A percentile compares a stretch with the other conserved stretches of the same genome.
These are phyloP conservation scores for Oscheius onirici DNA, from an alignment of 2,888 invertebrate genomes.

Conservation along the genomic window DNA sequence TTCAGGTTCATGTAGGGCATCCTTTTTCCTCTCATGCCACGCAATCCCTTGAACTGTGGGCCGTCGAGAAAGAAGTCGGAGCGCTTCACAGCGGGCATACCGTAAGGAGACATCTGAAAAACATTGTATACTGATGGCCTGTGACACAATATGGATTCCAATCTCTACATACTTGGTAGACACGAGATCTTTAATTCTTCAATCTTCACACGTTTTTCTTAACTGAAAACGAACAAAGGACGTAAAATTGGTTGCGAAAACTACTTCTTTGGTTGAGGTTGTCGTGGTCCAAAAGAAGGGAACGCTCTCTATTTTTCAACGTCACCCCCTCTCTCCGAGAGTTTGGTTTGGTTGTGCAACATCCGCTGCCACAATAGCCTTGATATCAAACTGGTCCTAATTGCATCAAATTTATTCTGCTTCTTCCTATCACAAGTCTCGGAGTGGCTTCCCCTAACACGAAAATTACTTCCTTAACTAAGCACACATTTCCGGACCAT, in stretches of 20 bases:
- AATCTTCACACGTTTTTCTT: neutral
- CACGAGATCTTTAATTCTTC: neutral
- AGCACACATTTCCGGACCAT: neutral
- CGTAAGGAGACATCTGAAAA: conserved; percentile 28
- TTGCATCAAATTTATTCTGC: conserved; percentile 24
- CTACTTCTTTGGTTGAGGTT: neutral
- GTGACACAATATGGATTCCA: too few relatives aligned
- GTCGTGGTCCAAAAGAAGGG: neutral
- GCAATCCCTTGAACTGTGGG: conserved; percentile 35
- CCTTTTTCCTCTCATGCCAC: conserved; percentile 35
- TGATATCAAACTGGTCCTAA: conserved; percentile 25
- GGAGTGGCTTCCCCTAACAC: conserved; percentile 6
- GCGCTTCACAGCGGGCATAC: conserved; percentile 21
- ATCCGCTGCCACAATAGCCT: conserved; percentile 13
- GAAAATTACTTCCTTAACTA: conserved; percentile 13
- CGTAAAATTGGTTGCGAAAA: neutral
- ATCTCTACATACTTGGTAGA: neutral
- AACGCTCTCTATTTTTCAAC: conserved; percentile 6
- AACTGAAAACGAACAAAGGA: neutral
- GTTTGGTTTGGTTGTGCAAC: conserved; percentile 20
- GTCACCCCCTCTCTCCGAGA: neutral
- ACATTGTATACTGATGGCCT: too few relatives aligned
- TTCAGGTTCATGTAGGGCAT: conserved; percentile 36
- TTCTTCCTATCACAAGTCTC: neutral
- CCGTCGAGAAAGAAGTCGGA: conserved; percentile 33